These are phyloP conservation scores for Eonycteris spelaea DNA, from an alignment of 2,113 vertebrate species.

Conservation along the genomic window DNA sequence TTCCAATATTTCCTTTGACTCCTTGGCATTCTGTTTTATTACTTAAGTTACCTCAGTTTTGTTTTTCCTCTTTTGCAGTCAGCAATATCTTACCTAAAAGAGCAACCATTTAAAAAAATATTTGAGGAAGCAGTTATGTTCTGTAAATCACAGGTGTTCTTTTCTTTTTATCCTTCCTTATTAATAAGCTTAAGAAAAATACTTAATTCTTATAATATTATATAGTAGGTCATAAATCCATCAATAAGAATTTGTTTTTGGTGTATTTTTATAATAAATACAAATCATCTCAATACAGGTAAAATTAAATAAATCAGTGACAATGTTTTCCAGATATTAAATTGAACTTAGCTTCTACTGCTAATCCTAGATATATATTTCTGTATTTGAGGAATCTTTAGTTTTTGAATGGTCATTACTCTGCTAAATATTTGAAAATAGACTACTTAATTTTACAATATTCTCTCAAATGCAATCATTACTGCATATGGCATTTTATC, in stretches of 20 bases:
- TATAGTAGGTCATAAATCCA: not conserved
- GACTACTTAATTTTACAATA: not conserved
- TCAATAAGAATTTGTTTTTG: not conserved
- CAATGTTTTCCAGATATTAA: not conserved
- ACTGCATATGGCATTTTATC: not conserved
- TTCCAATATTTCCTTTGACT: not conserved
- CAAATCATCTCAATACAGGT: not conserved
- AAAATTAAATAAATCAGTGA: conserved; percentile 16
- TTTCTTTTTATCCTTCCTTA: not conserved
- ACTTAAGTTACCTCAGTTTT: not conserved
- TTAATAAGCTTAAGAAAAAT: not conserved
- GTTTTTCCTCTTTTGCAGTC: not conserved
- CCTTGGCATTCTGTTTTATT: not conserved
- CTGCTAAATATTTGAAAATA: conserved; percentile 2
- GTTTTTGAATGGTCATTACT: not conserved
- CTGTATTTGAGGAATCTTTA: not conserved
- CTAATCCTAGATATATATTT: not conserved
- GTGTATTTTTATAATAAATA: not conserved
- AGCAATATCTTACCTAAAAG: not conserved
- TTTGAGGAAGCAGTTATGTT: not conserved
- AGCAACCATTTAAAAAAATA: not conserved
- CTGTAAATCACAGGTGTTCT: not conserved
- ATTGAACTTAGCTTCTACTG: not conserved
- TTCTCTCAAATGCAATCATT: not conserved
- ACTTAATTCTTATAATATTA: not conserved